Evolutionary conservation across 2,888 invertebrate species (phyloP), one percentile per base, ranked within the genome.

Genomic region (Agrochola macilenta): DNA sequence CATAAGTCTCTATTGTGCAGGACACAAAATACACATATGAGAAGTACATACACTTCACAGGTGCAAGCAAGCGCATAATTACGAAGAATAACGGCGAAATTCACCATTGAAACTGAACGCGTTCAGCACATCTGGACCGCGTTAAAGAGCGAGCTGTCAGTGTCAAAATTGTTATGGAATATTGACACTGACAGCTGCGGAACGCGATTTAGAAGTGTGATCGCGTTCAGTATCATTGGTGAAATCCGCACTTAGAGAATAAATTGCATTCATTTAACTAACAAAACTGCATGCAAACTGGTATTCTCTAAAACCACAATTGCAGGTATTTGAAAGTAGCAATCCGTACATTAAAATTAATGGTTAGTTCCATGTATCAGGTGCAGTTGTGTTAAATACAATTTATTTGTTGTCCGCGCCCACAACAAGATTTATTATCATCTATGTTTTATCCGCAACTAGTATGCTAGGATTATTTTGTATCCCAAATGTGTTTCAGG

Each of bases 381-480:
- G 63, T 79, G 84, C 84, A 83, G 23, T 57, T 26, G 69, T 68
- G 52, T 39, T 82, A 73, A 70, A 66, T 73, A 76, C 81, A 84
- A 87, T 85, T 87, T 78, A 86, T 79, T 71, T 63, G 57, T 81
- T 54, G 68, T 70, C 64, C 43, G 35, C 57, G 63, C 49, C 64
- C 79, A 69, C 77, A n/a, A 2, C 14, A 61, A 72, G 69, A 78
- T 83, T 80, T 84, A 83, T 75, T 69, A 69, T 74, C 73, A 57
- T 30, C 39, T 69, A 69, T 35, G 17, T 72, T 74, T 52, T 72
- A 84, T 84, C 64, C 52, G 49, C 52, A 52, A 68, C 49, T 43
- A 57, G 81, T 14, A 84, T 79, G 46, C 64, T 39, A 30, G 75
- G 46, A 84, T 80, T 81, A 69, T 49, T 69, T 80, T 69, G 26